These are phyloP conservation scores for Neolamprologus variostigma DNA, from an alignment of 2,113 vertebrate species.

Conservation along the genomic window DNA sequence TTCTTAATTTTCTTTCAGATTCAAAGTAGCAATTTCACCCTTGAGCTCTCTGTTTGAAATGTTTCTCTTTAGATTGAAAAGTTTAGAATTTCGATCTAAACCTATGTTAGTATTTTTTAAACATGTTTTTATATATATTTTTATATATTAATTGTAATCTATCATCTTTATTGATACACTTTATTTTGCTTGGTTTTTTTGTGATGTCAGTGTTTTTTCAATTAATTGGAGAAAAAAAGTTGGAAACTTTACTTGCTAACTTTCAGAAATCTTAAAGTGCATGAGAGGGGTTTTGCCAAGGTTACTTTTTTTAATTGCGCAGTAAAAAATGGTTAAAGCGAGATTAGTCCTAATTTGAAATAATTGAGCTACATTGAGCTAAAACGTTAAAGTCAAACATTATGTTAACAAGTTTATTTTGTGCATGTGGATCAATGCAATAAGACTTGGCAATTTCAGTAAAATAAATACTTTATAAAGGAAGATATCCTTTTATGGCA, in stretches of 20 bases:
- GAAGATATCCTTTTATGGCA: background rate
- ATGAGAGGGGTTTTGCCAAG: background rate
- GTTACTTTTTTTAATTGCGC: background rate
- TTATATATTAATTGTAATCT: background rate
- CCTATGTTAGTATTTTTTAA: background rate
- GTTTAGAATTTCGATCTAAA: background rate
- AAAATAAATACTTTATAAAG: background rate
- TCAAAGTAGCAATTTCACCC: background rate
- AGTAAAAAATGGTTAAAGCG: background rate
- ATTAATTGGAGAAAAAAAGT: background rate
- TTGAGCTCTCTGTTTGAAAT: background rate
- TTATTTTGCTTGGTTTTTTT: background rate
- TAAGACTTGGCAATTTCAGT: background rate
- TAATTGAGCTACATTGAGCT: background rate
- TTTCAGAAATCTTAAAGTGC: background rate
- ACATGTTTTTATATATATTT: background rate
- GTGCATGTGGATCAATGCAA: background rate
- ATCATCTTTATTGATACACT: background rate
- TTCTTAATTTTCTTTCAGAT: background rate
- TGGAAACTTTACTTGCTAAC: background rate
- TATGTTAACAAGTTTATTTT: background rate
- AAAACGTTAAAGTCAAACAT: background rate
- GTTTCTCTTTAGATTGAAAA: background rate
- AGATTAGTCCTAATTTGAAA: background rate
- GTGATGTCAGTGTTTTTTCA: background rate